A percentile compares a stretch with the other conserved stretches of the same genome.
Evolutionary conservation across 2,888 invertebrate genomes (phyloP).

Genomic region (Leucozona laternaria): DNA sequence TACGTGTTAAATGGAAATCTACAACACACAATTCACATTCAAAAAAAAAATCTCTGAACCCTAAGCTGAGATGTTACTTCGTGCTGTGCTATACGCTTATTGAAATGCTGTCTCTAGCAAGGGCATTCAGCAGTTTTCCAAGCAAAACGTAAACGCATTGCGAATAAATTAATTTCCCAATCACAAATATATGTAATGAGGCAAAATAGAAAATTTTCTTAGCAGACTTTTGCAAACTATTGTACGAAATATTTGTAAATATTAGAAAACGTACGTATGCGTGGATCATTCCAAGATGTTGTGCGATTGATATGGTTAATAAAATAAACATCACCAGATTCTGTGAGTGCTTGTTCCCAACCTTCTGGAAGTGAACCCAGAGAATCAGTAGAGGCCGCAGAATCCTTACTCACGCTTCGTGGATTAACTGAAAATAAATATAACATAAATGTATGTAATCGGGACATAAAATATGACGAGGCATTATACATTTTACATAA

Average conservation of each 20-base stretch:
- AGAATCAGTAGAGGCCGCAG: conserved; percentile 80
- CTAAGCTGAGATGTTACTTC: not conserved
- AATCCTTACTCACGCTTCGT: conserved; percentile 78
- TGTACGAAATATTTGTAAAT: conserved; percentile 71
- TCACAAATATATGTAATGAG: conserved; percentile 14
- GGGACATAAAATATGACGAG: conserved; percentile 24
- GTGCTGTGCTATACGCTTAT: not conserved
- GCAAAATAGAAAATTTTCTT: not conserved
- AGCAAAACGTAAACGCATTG: conserved; percentile 36
- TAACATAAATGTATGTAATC: conserved; percentile 53
- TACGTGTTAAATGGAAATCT: not conserved
- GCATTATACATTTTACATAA: conserved; percentile 10
- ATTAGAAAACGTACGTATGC: conserved; percentile 93
- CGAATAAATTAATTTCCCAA: conserved; percentile 18
- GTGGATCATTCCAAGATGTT: conserved; percentile 99
- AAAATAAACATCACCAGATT: conserved; percentile 92
- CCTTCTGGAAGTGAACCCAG: conserved; percentile 94
- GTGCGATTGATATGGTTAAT: conserved; percentile 96
- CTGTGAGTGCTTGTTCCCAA: conserved; percentile 96
- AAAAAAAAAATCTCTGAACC: not conserved
- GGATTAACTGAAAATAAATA: conserved; percentile 79
- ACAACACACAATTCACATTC: not conserved
- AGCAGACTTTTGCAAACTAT: conserved; percentile 59
- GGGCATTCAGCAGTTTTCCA: not conserved
- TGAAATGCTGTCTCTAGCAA: no score